Conservation (phyloP, 2,113 vertebrate genomes). For the Oryzias celebensis region DNA sequence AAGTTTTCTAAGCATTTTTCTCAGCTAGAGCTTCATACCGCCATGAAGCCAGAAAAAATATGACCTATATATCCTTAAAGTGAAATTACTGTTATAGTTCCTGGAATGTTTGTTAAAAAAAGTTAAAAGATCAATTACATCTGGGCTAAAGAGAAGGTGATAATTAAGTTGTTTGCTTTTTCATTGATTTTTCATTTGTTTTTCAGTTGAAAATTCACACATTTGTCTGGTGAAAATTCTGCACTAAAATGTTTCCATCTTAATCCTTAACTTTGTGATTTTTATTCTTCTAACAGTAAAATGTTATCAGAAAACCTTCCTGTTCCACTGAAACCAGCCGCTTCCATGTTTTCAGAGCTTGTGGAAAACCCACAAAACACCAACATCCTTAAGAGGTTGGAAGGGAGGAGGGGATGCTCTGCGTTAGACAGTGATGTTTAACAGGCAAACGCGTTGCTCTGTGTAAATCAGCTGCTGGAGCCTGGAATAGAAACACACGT, state of each 20-base stretch:
- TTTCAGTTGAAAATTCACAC: too few relatives aligned
- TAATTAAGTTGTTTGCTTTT: too few relatives aligned
- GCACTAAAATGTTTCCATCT: too few relatives aligned
- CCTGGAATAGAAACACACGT: conserved; percentile 48
- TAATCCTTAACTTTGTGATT: background rate
- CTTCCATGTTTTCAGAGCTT: conserved; percentile 6
- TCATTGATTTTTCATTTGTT: too few relatives aligned
- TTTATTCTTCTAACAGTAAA: background rate
- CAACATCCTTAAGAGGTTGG: conserved; percentile 40
- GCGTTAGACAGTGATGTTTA: conserved; percentile 20
- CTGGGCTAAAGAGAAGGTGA: too few relatives aligned
- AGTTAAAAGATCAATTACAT: too few relatives aligned
- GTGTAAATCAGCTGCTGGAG: conserved; percentile 51
- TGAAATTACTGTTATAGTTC: too few relatives aligned
- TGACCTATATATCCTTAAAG: too few relatives aligned
- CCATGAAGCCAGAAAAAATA: too few relatives aligned
- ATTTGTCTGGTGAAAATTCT: too few relatives aligned
- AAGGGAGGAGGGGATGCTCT: background rate
- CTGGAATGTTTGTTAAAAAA: too few relatives aligned
- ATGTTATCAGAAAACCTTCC: background rate
- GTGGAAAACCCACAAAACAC: conserved; percentile 20
- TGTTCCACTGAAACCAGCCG: conserved; percentile 1
- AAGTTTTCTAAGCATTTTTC: background rate
- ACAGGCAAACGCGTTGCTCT: conserved; percentile 21
- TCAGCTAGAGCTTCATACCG: too few relatives aligned